Evolutionary conservation across 2,888 invertebrate genomes (phyloP).

Genomic region (Chymomyza amoena): DNA sequence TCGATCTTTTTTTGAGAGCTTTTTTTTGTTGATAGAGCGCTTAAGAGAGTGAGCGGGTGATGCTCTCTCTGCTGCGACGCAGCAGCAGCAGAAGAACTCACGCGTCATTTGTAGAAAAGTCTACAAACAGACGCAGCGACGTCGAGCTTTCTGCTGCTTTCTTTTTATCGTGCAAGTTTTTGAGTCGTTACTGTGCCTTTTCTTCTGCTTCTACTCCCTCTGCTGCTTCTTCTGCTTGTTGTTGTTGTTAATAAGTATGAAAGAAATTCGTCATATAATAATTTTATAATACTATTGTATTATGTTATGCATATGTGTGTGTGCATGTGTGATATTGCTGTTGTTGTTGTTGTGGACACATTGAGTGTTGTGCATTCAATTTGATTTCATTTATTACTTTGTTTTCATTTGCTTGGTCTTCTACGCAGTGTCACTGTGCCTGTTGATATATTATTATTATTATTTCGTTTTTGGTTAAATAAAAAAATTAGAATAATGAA

Average conservation of each 20-base stretch:
- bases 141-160: conserved; percentile 57
- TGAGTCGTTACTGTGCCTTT: conserved; percentile 33
- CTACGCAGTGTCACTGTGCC: background rate
- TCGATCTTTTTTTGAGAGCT: conserved; percentile 27
- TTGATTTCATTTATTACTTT: conserved; percentile 52
- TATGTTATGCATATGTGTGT: conserved; percentile 15
- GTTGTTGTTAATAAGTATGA: conserved; percentile 31
- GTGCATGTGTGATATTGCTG: background rate
- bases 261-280: conserved; percentile 53
- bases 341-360: background rate
- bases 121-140: conserved; percentile 35
- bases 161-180: conserved; percentile 61
- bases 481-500: conserved; percentile 51
- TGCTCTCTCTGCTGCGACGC: too few species aligned
- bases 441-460: conserved; percentile 12
- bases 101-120: conserved; percentile 63
- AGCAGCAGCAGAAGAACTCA: conserved; percentile 49
- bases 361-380: conserved; percentile 34
- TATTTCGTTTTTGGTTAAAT: conserved; percentile 36
- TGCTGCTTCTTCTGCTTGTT: conserved; percentile 13
- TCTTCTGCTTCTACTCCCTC: conserved; percentile 25
- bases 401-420: conserved; percentile 13
- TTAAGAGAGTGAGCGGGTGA: background rate
- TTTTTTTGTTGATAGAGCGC: conserved; percentile 12
- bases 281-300: conserved; percentile 37